phyloP scores from a whole-genome alignment of 2,113 vertebrate species.

The Lucifuga dentata region DNA sequence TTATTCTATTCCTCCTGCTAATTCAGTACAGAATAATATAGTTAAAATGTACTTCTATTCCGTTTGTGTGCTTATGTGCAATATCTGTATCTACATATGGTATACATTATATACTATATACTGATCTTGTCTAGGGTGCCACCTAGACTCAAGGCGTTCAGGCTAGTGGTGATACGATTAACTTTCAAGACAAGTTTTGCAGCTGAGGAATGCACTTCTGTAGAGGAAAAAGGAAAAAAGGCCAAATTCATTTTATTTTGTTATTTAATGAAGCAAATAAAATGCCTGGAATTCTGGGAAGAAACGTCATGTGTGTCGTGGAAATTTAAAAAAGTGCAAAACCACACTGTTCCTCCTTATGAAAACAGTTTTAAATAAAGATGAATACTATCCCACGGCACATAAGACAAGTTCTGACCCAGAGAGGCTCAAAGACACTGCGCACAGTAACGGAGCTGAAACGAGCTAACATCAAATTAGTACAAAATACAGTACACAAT shows the following conservation, averaged over 20 bases:
- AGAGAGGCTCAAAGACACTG: slow-evolving; percentile 76
- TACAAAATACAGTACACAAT: slow-evolving; percentile 79
- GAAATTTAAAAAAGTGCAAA: slow-evolving; percentile 85
- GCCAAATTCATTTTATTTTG: slow-evolving; percentile 78
- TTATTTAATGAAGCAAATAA: slow-evolving; percentile 82
- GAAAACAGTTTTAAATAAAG: slow-evolving; percentile 84
- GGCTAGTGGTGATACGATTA: no score
- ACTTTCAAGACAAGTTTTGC: slow-evolving; percentile 5
- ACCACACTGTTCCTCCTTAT: slow-evolving; percentile 78
- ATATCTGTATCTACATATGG: no score
- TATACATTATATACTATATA: background rate
- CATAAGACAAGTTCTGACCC: slow-evolving; percentile 71
- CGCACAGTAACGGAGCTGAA: slow-evolving; percentile 68
- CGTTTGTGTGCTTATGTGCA: no score
- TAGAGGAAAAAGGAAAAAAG: slow-evolving; percentile 13
- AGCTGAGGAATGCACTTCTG: background rate
- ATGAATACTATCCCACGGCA: slow-evolving; percentile 76
- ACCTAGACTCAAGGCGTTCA: slow-evolving; percentile 14
- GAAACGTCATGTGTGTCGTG: slow-evolving; percentile 79
- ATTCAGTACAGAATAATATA: no score
- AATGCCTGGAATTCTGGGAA: slow-evolving; percentile 77
- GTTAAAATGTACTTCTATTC: no score
- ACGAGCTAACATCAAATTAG: slow-evolving; percentile 69
- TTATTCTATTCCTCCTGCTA: no score
- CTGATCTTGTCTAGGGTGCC: background rate